Conservation (phyloP, 2,888 invertebrate species). For the Athalia rosae region DNA sequence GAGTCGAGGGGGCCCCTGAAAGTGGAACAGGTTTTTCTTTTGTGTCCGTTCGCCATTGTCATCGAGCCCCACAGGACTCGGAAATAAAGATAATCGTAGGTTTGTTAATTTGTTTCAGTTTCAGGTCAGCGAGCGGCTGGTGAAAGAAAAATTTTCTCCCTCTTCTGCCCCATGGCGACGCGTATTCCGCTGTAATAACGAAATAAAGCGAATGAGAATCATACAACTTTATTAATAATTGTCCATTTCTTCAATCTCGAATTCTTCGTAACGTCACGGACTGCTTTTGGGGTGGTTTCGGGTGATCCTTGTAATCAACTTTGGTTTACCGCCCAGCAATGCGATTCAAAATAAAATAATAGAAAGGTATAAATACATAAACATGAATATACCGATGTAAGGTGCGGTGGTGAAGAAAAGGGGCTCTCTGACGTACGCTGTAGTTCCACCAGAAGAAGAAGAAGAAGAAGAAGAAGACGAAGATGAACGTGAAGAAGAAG, state of each 20-base stretch:
- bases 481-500: not conserved
- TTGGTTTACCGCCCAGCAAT: constrained; percentile 34
- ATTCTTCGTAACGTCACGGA: no score
- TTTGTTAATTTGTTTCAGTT: not conserved
- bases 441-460: no score
- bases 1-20: not conserved
- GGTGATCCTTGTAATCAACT: constrained; percentile 38
- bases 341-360: constrained; percentile 17
- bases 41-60: constrained; percentile 22
- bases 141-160: no score
- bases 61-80: constrained; percentile 15
- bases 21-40: constrained; percentile 35
- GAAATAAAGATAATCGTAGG: constrained; percentile 33
- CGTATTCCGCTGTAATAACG: no score
- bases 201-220: no score
- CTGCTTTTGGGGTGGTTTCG: constrained; percentile 8
- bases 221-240: no score
- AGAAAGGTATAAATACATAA: not conserved
- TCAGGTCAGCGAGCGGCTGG: no score
- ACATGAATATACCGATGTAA: not conserved
- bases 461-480: no score
- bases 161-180: no score
- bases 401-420: constrained; percentile 15
- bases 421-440: not conserved
- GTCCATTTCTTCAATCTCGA: no score